These are phyloP conservation scores for Accipiter cooperii DNA, from an alignment of 2,113 vertebrate genomes.

Conservation along the genomic window DNA sequence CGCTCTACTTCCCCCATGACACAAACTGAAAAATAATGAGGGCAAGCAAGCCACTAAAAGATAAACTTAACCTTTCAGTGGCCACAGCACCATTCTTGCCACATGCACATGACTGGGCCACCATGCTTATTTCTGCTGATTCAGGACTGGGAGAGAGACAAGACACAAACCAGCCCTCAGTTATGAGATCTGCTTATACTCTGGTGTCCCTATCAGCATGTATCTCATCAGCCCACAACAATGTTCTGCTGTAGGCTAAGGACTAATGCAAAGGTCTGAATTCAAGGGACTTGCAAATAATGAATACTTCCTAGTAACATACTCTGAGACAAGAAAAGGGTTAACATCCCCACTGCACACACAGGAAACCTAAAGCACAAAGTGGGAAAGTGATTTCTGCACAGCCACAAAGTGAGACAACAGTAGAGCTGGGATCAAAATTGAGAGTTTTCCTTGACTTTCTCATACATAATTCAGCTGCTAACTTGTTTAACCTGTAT, in stretches of 20 bases:
- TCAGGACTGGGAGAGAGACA: slow-evolving; percentile 31
- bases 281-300: not conserved
- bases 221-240: not conserved
- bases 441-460: not conserved
- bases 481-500: not conserved
- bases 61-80: slow-evolving; percentile 61
- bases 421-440: not conserved
- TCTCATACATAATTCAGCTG: not conserved
- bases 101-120: not conserved
- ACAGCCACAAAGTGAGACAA: not conserved
- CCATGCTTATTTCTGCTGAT: slow-evolving; percentile 39
- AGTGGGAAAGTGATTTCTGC: not conserved
- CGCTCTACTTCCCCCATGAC: slow-evolving; percentile 57
- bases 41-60: slow-evolving; percentile 55
- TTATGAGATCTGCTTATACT: not conserved
- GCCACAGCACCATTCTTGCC: not conserved
- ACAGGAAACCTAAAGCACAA: not conserved
- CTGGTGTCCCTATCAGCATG: not conserved
- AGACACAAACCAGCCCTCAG: not conserved
- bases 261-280: not conserved
- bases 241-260: not conserved
- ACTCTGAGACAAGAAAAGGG: not conserved
- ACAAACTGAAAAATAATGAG: slow-evolving; percentile 55
- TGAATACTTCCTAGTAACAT: not conserved
- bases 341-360: not conserved